Evolutionary conservation across 2,113 vertebrate species (phyloP), one percentile per base, ranked within the genome.

Genomic region (Ahaetulla prasina): DNA sequence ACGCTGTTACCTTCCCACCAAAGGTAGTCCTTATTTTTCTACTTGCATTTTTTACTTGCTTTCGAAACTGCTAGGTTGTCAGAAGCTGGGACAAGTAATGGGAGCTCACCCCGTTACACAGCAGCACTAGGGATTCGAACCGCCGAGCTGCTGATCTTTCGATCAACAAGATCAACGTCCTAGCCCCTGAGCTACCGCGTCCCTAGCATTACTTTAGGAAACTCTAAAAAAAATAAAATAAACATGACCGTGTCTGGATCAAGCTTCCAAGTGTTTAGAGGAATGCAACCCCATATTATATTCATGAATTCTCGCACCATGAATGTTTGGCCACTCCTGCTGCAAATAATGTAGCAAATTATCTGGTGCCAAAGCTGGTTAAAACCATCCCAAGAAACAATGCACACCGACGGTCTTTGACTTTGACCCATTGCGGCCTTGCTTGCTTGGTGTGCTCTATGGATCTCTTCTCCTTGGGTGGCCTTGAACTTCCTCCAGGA

Each of bases 381-480:
- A 39, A 87, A 91, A 16, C 30, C 0, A 92, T 92, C 96, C 89
- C 4, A 87, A 84, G 92, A 60, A 85, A 92, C 63, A 90, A 0
- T 0, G 57, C 89, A 30, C 23, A 53, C 43, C 89, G 74, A 80
- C 43, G 91, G 89, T 93, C 94, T 68, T 60, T 92, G 45, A 0
- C 45, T 47, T 47, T 47, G n/a, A n/a, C 12, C 18, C 88, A 91
- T 89, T 53, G 57, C 88, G 63, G 53, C 55, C 14, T 89, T 39
- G 89, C 93, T 94, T 74, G 90, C 90, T 95, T 92, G 95, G 92
- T 89, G 80, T 93, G 68, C 39, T 0, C 90, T 87, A 9, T 45
- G 11, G 93, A 95, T 94, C 0, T 80, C 45, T 47, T 0, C 94
- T 96, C 92, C 89, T 94, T 95, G 95, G 95, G 96, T 96, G 95